A percentile compares a stretch with the other conserved stretches of the same genome.
Evolutionary conservation across 2,797 vertebrate species (phyloP).

Genomic region (Peromyscus melanophrys): DNA sequence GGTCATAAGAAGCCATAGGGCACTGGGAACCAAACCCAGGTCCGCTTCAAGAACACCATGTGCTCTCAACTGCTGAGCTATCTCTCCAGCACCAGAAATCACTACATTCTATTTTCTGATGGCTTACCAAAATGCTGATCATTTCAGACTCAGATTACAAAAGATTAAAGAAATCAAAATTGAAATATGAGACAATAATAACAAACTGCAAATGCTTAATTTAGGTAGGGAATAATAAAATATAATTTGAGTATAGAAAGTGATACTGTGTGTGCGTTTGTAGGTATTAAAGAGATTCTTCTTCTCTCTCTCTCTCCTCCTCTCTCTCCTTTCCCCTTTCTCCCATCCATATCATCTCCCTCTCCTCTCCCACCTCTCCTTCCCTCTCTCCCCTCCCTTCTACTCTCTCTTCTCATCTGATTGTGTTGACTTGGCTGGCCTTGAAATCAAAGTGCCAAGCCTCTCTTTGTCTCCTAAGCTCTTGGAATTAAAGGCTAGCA

Average conservation of each 20-base stretch:
- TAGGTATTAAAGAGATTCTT: not conserved
- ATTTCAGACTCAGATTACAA: slow-evolving; percentile 34
- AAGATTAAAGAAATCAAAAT: slow-evolving; percentile 1
- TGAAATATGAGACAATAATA: not conserved
- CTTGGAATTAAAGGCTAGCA: not conserved
- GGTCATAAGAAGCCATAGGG: too few relatives aligned
- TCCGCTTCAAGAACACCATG: not conserved
- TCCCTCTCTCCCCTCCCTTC: too few relatives aligned
- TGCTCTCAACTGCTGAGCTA: not conserved
- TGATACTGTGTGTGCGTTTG: not conserved
- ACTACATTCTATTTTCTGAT: not conserved
- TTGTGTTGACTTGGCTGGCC: not conserved
- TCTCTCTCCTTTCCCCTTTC: not conserved
- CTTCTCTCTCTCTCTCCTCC: not conserved
- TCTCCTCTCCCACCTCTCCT: not conserved
- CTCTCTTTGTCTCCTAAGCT: not conserved
- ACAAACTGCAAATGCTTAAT: not conserved
- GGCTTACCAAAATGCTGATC: slow-evolving; percentile 3
- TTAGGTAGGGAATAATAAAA: not conserved
- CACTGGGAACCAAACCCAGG: not conserved
- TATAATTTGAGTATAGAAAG: not conserved
- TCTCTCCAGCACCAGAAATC: not conserved
- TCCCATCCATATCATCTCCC: not conserved
- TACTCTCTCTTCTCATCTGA: not conserved
- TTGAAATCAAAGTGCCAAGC: not conserved